phyloP scores from a whole-genome alignment of 2,113 vertebrate genomes.

The Theristicus caerulescens region DNA sequence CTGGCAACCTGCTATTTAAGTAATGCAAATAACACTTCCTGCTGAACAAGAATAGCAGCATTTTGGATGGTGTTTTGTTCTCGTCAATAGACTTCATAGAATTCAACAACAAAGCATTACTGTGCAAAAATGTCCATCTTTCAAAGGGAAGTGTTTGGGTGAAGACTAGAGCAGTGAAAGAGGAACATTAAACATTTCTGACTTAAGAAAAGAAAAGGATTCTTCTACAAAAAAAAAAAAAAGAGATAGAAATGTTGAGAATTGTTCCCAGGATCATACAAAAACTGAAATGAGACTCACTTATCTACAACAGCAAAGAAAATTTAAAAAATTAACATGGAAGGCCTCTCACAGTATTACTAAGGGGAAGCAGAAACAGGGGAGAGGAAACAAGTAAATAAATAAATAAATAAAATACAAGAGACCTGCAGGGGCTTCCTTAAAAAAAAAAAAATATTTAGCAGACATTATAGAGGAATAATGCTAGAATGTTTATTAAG shows the following conservation, averaged over 20 bases:
- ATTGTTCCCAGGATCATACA: neutral
- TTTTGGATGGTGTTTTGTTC: conserved; percentile 57
- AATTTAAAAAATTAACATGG: neutral
- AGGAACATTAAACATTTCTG: conserved; percentile 20
- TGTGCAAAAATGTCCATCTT: conserved; percentile 46
- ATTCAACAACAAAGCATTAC: conserved; percentile 52
- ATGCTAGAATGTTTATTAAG: neutral
- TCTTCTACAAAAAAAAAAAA: neutral
- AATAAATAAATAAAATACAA: too few species aligned
- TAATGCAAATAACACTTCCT: conserved; percentile 52
- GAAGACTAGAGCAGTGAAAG: conserved; percentile 19
- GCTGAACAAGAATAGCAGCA: conserved; percentile 27
- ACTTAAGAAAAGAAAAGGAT: conserved; percentile 11
- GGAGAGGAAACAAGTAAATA: neutral
- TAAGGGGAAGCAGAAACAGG: neutral
- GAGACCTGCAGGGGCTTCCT: neutral
- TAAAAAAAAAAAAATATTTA: neutral
- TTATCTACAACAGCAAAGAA: neutral
- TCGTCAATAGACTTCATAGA: conserved; percentile 57
- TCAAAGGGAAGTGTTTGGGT: conserved; percentile 30
- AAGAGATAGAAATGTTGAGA: neutral
- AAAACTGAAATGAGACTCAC: neutral
- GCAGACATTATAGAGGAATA: neutral
- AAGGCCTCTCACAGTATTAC: neutral
- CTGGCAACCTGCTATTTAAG: conserved; percentile 54